Percentiles rank a stretch among this genome's conserved stretches.
Evolutionary conservation across 1,140 invertebrate genomes (phyloP).

Genomic region (Leucophenga varia): DNA sequence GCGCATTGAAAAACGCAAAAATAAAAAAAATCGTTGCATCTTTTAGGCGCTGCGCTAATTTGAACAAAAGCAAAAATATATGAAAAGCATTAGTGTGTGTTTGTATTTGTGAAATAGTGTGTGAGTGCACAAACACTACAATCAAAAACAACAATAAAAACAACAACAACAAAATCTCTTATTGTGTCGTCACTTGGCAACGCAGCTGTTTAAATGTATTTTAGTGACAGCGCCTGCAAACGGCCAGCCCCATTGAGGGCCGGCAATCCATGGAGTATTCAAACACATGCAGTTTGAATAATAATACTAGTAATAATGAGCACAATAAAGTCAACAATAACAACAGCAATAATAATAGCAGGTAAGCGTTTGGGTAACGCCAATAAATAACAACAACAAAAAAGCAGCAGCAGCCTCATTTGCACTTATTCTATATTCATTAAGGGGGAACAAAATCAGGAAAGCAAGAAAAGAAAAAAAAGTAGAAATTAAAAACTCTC

Average conservation of each 20-base stretch:
- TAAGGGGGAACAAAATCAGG: neutral
- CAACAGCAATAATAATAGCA: constrained; percentile 12
- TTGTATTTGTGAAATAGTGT: too few relatives aligned
- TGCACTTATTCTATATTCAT: constrained; percentile 2
- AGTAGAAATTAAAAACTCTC: constrained; percentile 17
- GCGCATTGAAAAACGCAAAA: constrained; percentile 26
- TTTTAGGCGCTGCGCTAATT: constrained; percentile 38
- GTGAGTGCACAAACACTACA: too few relatives aligned
- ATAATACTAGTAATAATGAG: constrained; percentile 40
- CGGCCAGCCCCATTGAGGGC: constrained; percentile 56
- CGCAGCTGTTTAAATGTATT: constrained; percentile 56
- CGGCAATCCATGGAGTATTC: constrained; percentile 57
- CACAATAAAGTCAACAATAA: constrained; percentile 3
- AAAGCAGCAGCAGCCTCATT: constrained; percentile 7
- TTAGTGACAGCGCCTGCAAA: constrained; percentile 41
- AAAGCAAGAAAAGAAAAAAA: constrained; percentile 8
- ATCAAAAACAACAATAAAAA: too few relatives aligned
- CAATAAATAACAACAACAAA: too few relatives aligned
- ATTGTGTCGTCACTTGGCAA: constrained; percentile 4
- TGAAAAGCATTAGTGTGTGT: too few relatives aligned
- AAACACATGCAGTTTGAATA: constrained; percentile 48
- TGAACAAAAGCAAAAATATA: too few relatives aligned
- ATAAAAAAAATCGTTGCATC: constrained; percentile 29
- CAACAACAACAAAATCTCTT: too few relatives aligned
- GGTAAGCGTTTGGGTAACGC: too few relatives aligned